phyloP scores from a whole-genome alignment of 2,888 invertebrate species.

The Aporophyla nigra region DNA sequence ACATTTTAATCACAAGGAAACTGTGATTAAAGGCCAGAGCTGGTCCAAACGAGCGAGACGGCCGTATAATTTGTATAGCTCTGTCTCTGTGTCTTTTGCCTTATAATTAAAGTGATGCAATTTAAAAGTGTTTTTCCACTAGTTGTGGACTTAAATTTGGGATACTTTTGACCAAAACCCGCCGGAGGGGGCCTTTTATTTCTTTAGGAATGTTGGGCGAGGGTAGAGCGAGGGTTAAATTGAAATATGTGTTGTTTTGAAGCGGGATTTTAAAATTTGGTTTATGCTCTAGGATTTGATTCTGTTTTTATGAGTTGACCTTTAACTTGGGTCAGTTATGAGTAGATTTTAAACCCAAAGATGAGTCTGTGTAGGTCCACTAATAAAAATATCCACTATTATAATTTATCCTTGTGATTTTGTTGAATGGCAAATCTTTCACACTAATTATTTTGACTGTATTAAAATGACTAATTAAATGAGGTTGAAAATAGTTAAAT shows the following conservation, averaged over 20 bases:
- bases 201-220: constrained; percentile 11
- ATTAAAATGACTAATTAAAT: neutral
- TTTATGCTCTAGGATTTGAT: neutral
- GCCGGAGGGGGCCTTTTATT: constrained; percentile 25
- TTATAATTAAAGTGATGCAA: constrained; percentile 47
- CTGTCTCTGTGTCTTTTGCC: constrained; percentile 29
- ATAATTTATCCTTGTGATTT: too few species aligned
- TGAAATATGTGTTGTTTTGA: constrained; percentile 11
- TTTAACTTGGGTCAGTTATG: neutral
- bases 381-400: neutral
- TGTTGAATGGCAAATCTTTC: too few species aligned
- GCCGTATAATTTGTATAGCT: constrained; percentile 17
- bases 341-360: too few species aligned
- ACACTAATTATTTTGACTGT: neutral
- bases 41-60: constrained; percentile 17
- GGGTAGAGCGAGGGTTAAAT: neutral
- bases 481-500: neutral
- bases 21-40: constrained; percentile 56
- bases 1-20: constrained; percentile 56
- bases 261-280: neutral
- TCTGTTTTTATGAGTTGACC: neutral
- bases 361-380: too few species aligned
- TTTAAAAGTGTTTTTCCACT: constrained; percentile 38
- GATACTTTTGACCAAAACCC: constrained; percentile 35
- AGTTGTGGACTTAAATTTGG: constrained; percentile 33